Evolutionary conservation across 2,797 vertebrate species (phyloP).

Genomic region (Kryptopterus vitreolus): DNA sequence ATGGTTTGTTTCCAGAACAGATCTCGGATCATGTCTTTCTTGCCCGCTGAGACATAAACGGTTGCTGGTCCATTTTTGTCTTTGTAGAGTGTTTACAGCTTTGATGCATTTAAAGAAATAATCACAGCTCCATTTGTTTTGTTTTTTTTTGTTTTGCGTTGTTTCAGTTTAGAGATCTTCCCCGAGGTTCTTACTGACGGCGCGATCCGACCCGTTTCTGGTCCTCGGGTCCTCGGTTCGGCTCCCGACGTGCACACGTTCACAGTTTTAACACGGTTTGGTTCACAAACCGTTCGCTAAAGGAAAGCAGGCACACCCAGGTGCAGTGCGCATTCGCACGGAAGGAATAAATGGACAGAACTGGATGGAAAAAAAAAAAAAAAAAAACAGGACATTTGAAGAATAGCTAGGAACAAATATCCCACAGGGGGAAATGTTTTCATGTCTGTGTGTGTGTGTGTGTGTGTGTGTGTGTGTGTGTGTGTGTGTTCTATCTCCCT

Average conservation of each 20-base stretch:
- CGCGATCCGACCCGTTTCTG: not conserved
- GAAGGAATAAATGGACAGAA: not conserved
- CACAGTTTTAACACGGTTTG: constrained; percentile 46
- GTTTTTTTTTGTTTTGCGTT: too few relatives aligned
- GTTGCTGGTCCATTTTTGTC: too few relatives aligned
- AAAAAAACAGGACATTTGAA: not conserved
- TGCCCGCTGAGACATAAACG: too few relatives aligned
- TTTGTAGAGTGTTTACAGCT: too few relatives aligned
- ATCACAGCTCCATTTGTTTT: too few relatives aligned
- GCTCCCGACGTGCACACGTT: constrained; percentile 48
- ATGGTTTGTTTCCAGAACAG: too few relatives aligned
- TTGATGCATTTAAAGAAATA: not conserved
- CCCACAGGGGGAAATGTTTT: constrained; percentile 1
- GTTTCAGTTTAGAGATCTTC: too few relatives aligned
- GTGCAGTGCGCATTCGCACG: not conserved
- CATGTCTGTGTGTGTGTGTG: constrained; percentile 22
- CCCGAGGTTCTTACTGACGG: not conserved
- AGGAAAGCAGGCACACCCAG: constrained; percentile 1
- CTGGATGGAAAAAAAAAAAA: not conserved
- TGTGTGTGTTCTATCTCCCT: too few relatives aligned
- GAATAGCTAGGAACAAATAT: not conserved
- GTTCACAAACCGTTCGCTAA: constrained; percentile 34
- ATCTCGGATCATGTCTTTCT: too few relatives aligned
- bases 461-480: not conserved
- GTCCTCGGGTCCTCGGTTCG: too few relatives aligned